Conservation (phyloP, 1,140 invertebrate genomes). For the Cepaea nemoralis region DNA sequence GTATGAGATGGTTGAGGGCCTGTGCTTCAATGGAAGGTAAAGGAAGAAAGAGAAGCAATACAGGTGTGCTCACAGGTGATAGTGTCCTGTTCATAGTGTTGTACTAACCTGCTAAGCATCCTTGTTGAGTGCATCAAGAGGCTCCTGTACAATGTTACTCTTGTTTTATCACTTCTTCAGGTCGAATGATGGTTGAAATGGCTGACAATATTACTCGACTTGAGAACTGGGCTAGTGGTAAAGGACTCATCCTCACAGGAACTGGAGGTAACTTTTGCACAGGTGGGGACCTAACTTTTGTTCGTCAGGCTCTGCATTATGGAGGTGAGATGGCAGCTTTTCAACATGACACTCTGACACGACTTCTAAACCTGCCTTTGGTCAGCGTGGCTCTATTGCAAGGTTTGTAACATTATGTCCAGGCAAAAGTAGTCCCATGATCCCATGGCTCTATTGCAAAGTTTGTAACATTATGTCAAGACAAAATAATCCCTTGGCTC, state of each 20-base stretch:
- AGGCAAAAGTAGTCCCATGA: no score
- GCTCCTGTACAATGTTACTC: no score
- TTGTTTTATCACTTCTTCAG: slow-evolving; percentile 64
- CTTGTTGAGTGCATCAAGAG: background rate
- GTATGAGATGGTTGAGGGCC: no score
- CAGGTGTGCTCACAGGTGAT: no score
- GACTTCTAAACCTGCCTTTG: slow-evolving; percentile 74
- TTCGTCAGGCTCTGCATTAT: slow-evolving; percentile 50
- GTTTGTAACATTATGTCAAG: no score
- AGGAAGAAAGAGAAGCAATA: no score
- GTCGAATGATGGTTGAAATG: slow-evolving; percentile 78
- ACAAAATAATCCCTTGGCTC: no score
- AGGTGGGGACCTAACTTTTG: slow-evolving; percentile 76
- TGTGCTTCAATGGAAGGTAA: no score
- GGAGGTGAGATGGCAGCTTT: slow-evolving; percentile 74
- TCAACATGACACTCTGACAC: slow-evolving; percentile 74
- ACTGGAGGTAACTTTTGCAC: slow-evolving; percentile 75
- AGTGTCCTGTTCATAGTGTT: background rate
- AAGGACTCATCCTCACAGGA: slow-evolving; percentile 75
- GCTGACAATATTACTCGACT: slow-evolving; percentile 71
- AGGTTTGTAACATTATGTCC: slow-evolving; percentile 59
- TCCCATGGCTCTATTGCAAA: no score
- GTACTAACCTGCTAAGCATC: background rate
- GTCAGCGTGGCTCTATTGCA: slow-evolving; percentile 74
- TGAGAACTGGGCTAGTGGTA: slow-evolving; percentile 73